phyloP scores from a whole-genome alignment of 2,888 invertebrate species.

The Cheilosia impressa region DNA sequence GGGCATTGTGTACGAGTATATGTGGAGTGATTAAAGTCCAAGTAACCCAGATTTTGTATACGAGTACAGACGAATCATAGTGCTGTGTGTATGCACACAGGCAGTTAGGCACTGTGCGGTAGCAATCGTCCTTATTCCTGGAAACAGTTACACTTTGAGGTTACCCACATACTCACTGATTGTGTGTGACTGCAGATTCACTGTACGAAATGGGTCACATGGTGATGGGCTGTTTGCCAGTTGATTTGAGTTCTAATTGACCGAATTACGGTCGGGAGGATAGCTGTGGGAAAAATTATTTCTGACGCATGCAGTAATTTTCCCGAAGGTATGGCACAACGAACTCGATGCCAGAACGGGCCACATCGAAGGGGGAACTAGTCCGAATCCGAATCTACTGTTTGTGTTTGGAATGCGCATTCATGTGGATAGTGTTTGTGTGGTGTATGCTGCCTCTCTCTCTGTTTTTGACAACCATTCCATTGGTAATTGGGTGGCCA shows the following conservation, averaged over 20 bases:
- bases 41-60: conserved; percentile 51
- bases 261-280: background rate
- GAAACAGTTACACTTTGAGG: conserved; percentile 52
- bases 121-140: conserved; percentile 53
- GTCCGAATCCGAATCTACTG: no score
- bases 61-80: background rate
- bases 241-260: conserved; percentile 37
- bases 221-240: conserved; percentile 55
- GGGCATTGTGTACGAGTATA: background rate
- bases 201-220: conserved; percentile 49
- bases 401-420: no score
- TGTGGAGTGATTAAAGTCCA: conserved; percentile 63
- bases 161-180: conserved; percentile 58
- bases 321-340: background rate
- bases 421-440: no score
- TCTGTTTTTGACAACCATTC: no score
- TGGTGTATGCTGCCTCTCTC: no score
- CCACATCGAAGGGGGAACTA: background rate
- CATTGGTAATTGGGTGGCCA: no score
- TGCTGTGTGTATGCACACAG: background rate
- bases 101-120: conserved; percentile 34
- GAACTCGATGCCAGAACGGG: background rate
- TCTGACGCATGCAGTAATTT: background rate
- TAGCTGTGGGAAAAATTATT: background rate
- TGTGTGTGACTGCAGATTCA: conserved; percentile 41